These are phyloP conservation scores for Abscondita cerata DNA, from an alignment of 2,888 invertebrate genomes.

Conservation along the genomic window DNA sequence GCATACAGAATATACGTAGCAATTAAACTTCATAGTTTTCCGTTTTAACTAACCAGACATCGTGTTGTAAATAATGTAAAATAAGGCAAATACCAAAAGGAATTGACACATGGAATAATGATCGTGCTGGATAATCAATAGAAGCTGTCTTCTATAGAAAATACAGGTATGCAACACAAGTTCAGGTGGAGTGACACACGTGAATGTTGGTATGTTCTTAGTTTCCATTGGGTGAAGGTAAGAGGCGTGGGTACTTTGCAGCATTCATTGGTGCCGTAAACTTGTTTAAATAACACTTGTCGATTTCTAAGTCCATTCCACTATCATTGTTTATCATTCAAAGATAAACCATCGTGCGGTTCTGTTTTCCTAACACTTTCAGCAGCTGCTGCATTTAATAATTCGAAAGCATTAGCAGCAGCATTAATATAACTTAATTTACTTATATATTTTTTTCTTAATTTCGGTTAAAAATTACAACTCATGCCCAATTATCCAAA, in stretches of 20 bases:
- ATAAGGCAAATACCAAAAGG: slow-evolving; percentile 31
- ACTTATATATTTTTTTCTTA: too few species aligned
- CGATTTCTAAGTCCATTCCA: slow-evolving; percentile 35
- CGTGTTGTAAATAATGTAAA: slow-evolving; percentile 20
- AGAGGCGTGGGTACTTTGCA: slow-evolving; percentile 46
- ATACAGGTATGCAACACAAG: slow-evolving; percentile 33
- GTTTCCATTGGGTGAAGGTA: slow-evolving; percentile 48
- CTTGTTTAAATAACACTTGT: slow-evolving; percentile 36
- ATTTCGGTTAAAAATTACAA: too few species aligned
- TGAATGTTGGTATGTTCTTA: slow-evolving; percentile 34
- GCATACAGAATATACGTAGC: slow-evolving; percentile 16
- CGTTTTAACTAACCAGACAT: slow-evolving; percentile 18
- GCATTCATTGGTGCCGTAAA: slow-evolving; percentile 39
- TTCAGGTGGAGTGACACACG: slow-evolving; percentile 40
- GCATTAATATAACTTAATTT: too few species aligned
- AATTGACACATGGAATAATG: slow-evolving; percentile 41
- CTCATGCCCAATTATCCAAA: too few species aligned
- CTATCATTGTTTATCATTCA: slow-evolving; percentile 13
- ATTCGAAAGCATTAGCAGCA: too few species aligned
- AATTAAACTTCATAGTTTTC: slow-evolving; percentile 22
- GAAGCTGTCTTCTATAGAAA: slow-evolving; percentile 32
- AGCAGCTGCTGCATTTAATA: neutral
- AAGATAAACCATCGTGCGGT: slow-evolving; percentile 10
- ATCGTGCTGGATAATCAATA: slow-evolving; percentile 41
- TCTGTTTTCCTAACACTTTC: neutral